Evolutionary conservation across 2,113 vertebrate genomes (phyloP).

Genomic region (Hyperoodon ampullatus): DNA sequence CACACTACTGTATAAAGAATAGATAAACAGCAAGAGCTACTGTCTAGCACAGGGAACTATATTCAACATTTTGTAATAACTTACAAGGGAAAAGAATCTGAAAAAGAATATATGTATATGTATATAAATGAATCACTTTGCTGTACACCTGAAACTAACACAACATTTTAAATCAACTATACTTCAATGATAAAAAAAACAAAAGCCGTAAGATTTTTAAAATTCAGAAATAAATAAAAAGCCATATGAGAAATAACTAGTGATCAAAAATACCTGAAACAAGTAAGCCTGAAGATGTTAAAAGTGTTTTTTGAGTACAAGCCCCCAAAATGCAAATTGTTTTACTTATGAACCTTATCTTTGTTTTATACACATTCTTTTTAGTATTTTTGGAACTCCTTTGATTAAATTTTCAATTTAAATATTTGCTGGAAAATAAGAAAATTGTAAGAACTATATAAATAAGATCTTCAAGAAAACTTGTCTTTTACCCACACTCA

Average conservation of each 20-base stretch:
- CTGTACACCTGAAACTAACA: no score
- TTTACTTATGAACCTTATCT: background rate
- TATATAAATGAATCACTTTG: no score
- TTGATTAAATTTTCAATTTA: slow-evolving; percentile 11
- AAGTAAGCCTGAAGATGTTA: background rate
- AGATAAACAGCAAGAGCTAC: no score
- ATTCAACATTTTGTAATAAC: no score
- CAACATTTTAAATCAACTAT: no score
- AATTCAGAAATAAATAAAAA: background rate
- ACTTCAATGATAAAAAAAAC: background rate
- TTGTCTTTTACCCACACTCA: background rate
- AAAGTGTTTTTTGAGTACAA: background rate
- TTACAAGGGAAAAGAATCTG: no score
- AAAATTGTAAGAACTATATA: background rate
- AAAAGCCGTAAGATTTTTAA: background rate
- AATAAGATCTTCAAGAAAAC: background rate
- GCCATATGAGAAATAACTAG: background rate
- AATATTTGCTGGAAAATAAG: background rate
- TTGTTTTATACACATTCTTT: background rate
- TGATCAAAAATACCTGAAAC: background rate
- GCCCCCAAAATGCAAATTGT: background rate
- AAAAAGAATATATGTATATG: no score
- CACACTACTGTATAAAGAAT: no score
- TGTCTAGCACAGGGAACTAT: no score
- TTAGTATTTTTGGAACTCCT: background rate